These are phyloP conservation scores for Sebastes cheni DNA, from an alignment of 2,797 vertebrate genomes.

Conservation along the genomic window DNA sequence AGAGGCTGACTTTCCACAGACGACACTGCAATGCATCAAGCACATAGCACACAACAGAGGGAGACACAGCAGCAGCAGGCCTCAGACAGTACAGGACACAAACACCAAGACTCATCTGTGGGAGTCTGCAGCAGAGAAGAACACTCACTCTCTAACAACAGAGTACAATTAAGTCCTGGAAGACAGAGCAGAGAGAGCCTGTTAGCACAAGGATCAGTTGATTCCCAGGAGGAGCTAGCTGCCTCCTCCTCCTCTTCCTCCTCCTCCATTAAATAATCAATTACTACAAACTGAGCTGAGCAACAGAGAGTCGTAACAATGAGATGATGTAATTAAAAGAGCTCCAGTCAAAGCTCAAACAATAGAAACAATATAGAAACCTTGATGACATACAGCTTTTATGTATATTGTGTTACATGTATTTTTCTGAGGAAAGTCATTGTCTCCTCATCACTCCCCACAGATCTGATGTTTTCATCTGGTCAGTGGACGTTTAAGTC, in stretches of 20 bases:
- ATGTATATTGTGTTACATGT: neutral
- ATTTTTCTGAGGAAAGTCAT: neutral
- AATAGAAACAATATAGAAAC: too few species aligned
- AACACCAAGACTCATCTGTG: constrained; percentile 45
- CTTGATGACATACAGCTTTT: neutral
- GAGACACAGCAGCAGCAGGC: neutral
- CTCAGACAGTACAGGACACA: constrained; percentile 30
- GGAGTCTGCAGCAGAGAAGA: constrained; percentile 54
- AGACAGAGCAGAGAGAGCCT: constrained; percentile 83
- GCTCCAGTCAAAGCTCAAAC: neutral
- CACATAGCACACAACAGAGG: constrained; percentile 31
- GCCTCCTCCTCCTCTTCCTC: neutral
- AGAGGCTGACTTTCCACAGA: constrained; percentile 30
- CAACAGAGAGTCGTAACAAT: neutral
- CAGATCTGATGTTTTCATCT: neutral
- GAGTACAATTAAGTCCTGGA: constrained; percentile 94
- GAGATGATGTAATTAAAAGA: neutral
- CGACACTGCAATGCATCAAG: constrained; percentile 40
- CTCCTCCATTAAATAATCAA: neutral
- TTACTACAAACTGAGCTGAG: neutral
- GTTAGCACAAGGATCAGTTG: constrained; percentile 54
- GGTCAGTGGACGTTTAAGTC: neutral
- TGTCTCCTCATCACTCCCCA: neutral
- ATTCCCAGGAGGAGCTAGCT: neutral
- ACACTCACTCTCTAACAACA: constrained; percentile 97